These are phyloP conservation scores for Triops cancriformis DNA, from an alignment of 1,140 invertebrate species.

Conservation along the genomic window DNA sequence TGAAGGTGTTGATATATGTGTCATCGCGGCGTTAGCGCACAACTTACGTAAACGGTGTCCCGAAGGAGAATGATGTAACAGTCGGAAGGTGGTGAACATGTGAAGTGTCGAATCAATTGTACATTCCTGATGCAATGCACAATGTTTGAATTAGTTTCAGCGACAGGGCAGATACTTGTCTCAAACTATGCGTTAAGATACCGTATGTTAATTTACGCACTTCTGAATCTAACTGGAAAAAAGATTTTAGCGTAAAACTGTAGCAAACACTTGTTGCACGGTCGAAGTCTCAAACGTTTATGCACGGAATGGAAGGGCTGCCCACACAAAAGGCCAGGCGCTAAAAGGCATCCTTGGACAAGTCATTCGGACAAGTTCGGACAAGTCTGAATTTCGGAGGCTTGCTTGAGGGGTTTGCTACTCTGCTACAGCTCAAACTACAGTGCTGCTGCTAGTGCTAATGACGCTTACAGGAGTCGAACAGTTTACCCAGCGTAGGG, in stretches of 20 bases:
- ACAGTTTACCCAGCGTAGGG: background rate
- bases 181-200: too few relatives aligned
- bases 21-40: background rate
- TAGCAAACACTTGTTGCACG: background rate
- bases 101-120: background rate
- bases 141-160: background rate
- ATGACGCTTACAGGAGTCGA: background rate
- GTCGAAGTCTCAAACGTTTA: background rate
- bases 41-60: background rate
- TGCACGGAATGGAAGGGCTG: background rate
- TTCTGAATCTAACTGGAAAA: too few relatives aligned
- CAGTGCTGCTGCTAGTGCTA: background rate
- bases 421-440: background rate
- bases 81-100: background rate
- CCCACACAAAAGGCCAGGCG: background rate
- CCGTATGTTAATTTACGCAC: too few relatives aligned
- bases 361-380: background rate
- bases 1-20: background rate
- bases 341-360: background rate
- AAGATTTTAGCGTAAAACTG: background rate
- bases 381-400: background rate
- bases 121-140: background rate
- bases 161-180: too few relatives aligned
- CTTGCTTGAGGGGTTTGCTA: background rate
- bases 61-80: background rate